Base-by-base conservation (phyloP, 2,888 invertebrate genomes). In the Nemapogon koenigi region DNA sequence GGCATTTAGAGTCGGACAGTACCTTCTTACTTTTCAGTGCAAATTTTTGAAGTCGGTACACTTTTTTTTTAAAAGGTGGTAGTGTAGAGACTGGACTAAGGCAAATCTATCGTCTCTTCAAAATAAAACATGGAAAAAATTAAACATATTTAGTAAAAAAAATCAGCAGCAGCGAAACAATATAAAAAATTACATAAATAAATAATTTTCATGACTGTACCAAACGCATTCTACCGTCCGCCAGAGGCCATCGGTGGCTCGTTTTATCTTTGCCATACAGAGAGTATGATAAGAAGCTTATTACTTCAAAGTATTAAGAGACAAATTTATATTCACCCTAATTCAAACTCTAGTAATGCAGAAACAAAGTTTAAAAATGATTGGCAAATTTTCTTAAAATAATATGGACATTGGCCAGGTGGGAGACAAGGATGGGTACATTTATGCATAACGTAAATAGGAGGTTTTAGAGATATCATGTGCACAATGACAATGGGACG, bases 231-330 rank as follows among this genome's bases (percentile, higher is more conserved):
- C 50, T 52, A 41, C 46, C 43, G 46, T 51, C 48, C 53, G 56
- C 61, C 62, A 57, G 55, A 50, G 59, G 52, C 57, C 67, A 65
- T 62, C 63, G 62, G 62, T 62, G 59, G 65, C 58, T 53, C 59
- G 64, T 57, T 70, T 73, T 75, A 76, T 75, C 75, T 73, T 58
- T 54, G 57, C 66, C 66, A 68, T 70, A 73, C 71, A 70, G 62
- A 59, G n/a, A n/a, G 66, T 53, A 62, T 67, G 75, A 76, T 76
- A 76, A 75, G 73, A 54, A 70, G 73, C 70, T 75, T 67, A 67
- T 63, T 55, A 59, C 52, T 59, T 60, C 57, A 69, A 59, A 63
- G 33, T 72, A 70, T 73, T 68, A 72, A 64, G 64, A 68, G 61
- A 13, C 31, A 10, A 18, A n/a, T n/a, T n/a, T n/a, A n/a, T n/a